Evolutionary conservation across 2,888 invertebrate genomes (phyloP), one percentile per base, ranked within the genome.

Genomic region (Drepanosiphum platanoidis): DNA sequence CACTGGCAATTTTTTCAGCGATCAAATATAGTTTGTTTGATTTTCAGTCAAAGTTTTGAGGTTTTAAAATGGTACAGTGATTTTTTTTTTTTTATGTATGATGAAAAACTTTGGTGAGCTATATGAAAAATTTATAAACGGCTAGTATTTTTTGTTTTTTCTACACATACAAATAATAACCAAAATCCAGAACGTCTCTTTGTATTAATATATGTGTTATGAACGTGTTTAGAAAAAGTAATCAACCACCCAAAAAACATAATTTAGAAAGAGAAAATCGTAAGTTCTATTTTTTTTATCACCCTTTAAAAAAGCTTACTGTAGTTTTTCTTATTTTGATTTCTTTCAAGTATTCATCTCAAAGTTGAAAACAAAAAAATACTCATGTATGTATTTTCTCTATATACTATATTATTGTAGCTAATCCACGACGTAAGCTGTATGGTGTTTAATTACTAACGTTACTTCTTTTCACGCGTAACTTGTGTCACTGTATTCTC

Each of bases 161-260:
- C 13, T 64, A 34, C 4, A 36, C 2, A 15, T 18, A 42, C 27
- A n/a, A 27, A 27, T 2, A 1, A 42, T 42, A 42, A 71, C 3
- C 0, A 71, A 34, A 61, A 77, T 58, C 13, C 18, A 61, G 15
- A 32, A 22, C 1, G 22, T 78, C 2, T 66, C 8, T 61, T 34
- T 30, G 1, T 30, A 11, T 22, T 32, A 64, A 64, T 15, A 71
- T n/a, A 42, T 71, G 15, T 13, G n/a, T 27, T 77, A n/a, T 3
- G 27, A 66, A 77, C 18, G 8, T 77, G 36, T 3, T 18, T n/a
- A 15, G 34, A 78, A 64, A 64, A 64, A 78, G 39, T 30, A 61
- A 64, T 78, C 22, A 64, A 64, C 58, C 39, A 30, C 4, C 61
- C 27, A 18, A 74, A n/a, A 77, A 77, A 61, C 27, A 61, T 61